These are phyloP conservation scores for Australoheros facetus DNA, from an alignment of 2,797 vertebrate species.

Conservation along the genomic window DNA sequence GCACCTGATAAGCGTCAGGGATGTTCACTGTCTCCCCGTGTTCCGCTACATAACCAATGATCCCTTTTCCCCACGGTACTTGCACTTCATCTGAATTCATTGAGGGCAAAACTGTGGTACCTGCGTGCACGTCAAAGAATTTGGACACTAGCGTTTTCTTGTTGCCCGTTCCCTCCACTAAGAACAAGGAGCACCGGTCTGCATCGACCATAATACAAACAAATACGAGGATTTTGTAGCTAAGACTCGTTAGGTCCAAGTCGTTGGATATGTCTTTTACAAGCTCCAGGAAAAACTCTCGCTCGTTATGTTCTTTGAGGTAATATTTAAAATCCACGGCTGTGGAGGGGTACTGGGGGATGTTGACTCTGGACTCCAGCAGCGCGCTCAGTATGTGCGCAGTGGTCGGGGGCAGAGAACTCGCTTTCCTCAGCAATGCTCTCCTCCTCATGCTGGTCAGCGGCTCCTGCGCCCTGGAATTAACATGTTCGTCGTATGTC, in stretches of 20 bases:
- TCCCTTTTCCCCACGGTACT: constrained; percentile 98
- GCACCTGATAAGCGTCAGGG: constrained; percentile 97
- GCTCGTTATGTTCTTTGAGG: constrained; percentile 93
- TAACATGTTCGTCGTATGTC: constrained; percentile 97
- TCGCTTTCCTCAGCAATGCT: constrained; percentile 94
- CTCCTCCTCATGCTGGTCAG: constrained; percentile 93
- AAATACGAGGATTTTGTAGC: constrained; percentile 97
- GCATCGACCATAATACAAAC: constrained; percentile 99
- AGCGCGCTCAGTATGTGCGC: constrained; percentile 96
- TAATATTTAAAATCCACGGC: constrained; percentile 97
- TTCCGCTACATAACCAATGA: constrained; percentile 97
- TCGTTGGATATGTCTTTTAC: constrained; percentile 99
- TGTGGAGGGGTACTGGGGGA: constrained; percentile 95
- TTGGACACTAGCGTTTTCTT: constrained; percentile 97
- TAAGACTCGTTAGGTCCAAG: constrained; percentile 94
- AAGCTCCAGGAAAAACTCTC: constrained; percentile 97
- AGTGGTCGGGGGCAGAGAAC: constrained; percentile 95
- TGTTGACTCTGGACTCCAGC: constrained; percentile 95
- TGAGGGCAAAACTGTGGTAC: constrained; percentile 92
- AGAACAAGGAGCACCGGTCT: constrained; percentile 93
- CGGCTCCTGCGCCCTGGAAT: constrained; percentile 91
- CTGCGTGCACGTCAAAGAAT: constrained; percentile 97
- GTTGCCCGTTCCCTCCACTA: constrained; percentile 91
- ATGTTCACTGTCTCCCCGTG: constrained; percentile 98
- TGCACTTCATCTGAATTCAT: constrained; percentile 94